phyloP scores from a whole-genome alignment of 2,888 invertebrate species.

The Rhingia campestris region DNA sequence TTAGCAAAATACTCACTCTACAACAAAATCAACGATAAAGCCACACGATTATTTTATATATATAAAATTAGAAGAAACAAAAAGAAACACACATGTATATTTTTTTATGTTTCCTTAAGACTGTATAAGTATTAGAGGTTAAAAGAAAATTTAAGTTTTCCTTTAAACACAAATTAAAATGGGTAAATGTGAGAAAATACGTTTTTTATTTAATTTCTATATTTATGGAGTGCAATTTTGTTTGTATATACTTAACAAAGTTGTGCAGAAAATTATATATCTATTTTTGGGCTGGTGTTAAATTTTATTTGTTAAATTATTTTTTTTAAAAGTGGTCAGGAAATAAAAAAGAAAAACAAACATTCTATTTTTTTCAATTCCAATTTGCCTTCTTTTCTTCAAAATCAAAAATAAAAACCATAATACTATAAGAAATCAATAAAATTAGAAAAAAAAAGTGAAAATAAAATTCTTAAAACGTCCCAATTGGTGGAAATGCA shows the following conservation, averaged over 20 bases:
- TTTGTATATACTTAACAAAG: conserved; percentile 24
- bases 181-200: conserved; percentile 25
- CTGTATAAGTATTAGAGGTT: conserved; percentile 49
- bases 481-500: conserved; percentile 47
- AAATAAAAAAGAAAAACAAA: conserved; percentile 25
- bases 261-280: conserved; percentile 51
- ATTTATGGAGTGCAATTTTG: conserved; percentile 54
- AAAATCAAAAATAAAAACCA: conserved; percentile 29
- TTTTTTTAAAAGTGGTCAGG: conserved; percentile 41
- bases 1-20: conserved; percentile 76
- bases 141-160: conserved; percentile 45
- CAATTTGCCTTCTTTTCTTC: conserved; percentile 43
- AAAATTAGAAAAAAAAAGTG: conserved; percentile 4
- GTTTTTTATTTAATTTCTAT: conserved; percentile 36
- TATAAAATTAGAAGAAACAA: conserved; percentile 68
- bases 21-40: conserved; percentile 80
- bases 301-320: neutral
- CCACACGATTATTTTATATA: conserved; percentile 77
- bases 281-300: conserved; percentile 32
- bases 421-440: conserved; percentile 33
- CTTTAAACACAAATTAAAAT: conserved; percentile 13
- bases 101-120: conserved; percentile 66
- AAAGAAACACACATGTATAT: conserved; percentile 73
- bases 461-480: conserved; percentile 7
- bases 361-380: conserved; percentile 16